Evolutionary conservation across 2,888 invertebrate species (phyloP), one percentile per base, ranked within the genome.

Genomic region (Nemapogon koenigi): DNA sequence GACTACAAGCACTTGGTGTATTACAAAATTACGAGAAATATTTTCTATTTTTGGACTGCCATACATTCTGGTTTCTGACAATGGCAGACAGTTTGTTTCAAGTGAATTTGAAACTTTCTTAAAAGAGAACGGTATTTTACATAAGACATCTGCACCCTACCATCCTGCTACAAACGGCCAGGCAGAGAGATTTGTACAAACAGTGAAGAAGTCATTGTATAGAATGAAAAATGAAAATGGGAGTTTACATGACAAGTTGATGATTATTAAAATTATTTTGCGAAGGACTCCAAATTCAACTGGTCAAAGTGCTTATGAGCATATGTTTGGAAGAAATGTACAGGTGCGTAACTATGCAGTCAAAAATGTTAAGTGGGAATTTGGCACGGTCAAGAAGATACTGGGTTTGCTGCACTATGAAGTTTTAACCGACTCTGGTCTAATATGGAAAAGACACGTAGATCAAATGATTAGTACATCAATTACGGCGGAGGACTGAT

Each of bases 171-270:
- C 47, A 31, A 47, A 47, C 30, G 45, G 45, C 1, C 43, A 43
- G 35, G 43, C 41, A 1, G 40, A 47, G 25, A 37, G 40, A 37
- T 43, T 41, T 27, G 42, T 45, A 0, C 45, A 47, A 18, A 45
- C 43, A 14, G 7, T 42, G 1, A 44, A 45, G 35, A 37, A 41
- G 2, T 40, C 41, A 39, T 7, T 42, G 1, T 13, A 27, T 13
- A 14, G 11, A 27, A 27, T 27, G 28, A n/a, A 4, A 27, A 27
- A 27, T 27, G 28, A 27, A n/a, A n/a, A 27, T 13, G 28, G 28
- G 16, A 11, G 15, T 6, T n/a, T 15, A 14, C 14, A 31, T 4
- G 31, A 15, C 18, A 33, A n/a, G n/a, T 4, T 27, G 14, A n/a
- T 13, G n/a, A 27, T 4, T 13, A 13, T 27, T 27, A n/a, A 13